These are phyloP conservation scores for Nibea coibor DNA, from an alignment of 2,113 vertebrate species.

Conservation along the genomic window DNA sequence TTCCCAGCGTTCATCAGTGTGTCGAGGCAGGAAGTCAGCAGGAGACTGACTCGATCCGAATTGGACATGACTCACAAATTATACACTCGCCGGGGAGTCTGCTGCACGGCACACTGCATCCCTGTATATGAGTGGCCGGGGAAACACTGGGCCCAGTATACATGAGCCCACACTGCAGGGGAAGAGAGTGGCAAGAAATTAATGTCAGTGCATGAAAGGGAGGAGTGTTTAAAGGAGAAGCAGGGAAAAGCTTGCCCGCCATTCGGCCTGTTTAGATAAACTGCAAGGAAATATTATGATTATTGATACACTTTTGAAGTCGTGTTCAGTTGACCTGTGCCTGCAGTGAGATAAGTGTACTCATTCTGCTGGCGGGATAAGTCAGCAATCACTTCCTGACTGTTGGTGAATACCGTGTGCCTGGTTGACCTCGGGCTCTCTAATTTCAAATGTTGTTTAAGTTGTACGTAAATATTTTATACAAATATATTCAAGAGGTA, in stretches of 20 bases:
- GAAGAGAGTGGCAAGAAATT: constrained; percentile 40
- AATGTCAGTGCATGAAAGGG: constrained; percentile 57
- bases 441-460: not conserved
- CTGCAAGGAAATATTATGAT: constrained; percentile 56
- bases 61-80: constrained; percentile 75
- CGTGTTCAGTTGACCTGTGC: constrained; percentile 42
- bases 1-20: constrained; percentile 52
- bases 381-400: constrained; percentile 27
- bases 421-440: not conserved
- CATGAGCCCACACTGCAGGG: constrained; percentile 53
- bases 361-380: constrained; percentile 18
- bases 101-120: constrained; percentile 65
- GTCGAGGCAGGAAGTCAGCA: constrained; percentile 68
- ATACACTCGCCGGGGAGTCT: constrained; percentile 61
- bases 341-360: constrained; percentile 55
- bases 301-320: constrained; percentile 61
- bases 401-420: constrained; percentile 21
- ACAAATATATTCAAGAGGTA: not conserved
- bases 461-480: not conserved
- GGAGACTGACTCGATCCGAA: constrained; percentile 59
- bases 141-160: constrained; percentile 67
- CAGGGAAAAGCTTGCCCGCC: constrained; percentile 26
- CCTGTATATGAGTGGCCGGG: constrained; percentile 55
- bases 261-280: constrained; percentile 45
- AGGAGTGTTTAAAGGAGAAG: constrained; percentile 55